Evolutionary conservation across 1,140 invertebrate genomes (phyloP).

Genomic region (Aphelenchoides besseyi): DNA sequence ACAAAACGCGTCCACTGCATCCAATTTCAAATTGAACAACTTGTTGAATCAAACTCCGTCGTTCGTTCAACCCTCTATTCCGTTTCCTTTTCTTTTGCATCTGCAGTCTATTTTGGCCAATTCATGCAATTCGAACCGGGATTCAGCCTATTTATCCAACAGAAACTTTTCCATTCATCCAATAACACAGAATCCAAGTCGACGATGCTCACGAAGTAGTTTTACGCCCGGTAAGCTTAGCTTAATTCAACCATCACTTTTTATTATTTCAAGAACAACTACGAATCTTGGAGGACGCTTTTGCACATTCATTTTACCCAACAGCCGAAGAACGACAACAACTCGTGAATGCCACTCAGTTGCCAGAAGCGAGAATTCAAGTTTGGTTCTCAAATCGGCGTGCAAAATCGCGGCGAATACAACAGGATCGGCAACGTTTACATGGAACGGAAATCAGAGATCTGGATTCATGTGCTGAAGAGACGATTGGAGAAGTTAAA

Average conservation of each 20-base stretch:
- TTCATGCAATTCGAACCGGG: slow-evolving; percentile 16
- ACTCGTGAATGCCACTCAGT: slow-evolving; percentile 57
- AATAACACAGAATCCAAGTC: slow-evolving; percentile 11
- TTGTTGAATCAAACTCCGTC: neutral
- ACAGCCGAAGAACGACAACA: slow-evolving; percentile 62
- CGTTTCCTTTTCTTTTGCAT: slow-evolving; percentile 4
- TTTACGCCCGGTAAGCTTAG: slow-evolving; percentile 29
- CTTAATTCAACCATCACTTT: neutral
- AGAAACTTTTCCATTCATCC: slow-evolving; percentile 16
- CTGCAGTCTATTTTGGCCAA: slow-evolving; percentile 21
- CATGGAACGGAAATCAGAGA: neutral
- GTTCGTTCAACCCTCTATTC: neutral
- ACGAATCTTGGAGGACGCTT: slow-evolving; percentile 42
- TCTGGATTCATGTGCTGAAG: neutral
- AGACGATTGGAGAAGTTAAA: neutral
- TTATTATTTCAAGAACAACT: slow-evolving; percentile 49
- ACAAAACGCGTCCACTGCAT: neutral
- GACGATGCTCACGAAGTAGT: slow-evolving; percentile 38
- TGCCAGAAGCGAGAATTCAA: slow-evolving; percentile 63
- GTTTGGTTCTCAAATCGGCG: slow-evolving; percentile 61
- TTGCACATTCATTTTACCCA: slow-evolving; percentile 34
- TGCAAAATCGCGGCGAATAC: slow-evolving; percentile 50
- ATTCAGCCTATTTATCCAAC: too few relatives aligned
- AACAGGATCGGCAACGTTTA: slow-evolving; percentile 24
- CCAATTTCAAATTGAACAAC: neutral